Evolutionary conservation across 1,140 invertebrate species (phyloP).

Genomic region (Lepidotrigona ventralis): DNA sequence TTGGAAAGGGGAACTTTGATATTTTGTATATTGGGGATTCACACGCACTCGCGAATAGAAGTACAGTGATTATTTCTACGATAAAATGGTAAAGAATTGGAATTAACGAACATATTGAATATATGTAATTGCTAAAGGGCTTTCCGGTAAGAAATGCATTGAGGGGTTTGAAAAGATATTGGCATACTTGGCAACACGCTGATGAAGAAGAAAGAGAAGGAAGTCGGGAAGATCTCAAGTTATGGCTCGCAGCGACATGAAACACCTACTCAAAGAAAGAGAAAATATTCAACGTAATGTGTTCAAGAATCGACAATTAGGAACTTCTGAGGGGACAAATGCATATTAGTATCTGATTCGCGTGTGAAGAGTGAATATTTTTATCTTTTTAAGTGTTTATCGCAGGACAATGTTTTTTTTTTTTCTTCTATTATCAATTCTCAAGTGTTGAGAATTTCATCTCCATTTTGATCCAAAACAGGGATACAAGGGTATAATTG

Average conservation of each 20-base stretch:
- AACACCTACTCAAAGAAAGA: neutral
- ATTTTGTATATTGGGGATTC: neutral
- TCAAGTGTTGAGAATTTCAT: constrained; percentile 19
- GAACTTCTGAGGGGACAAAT: constrained; percentile 19
- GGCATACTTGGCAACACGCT: neutral
- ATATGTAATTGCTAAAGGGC: neutral
- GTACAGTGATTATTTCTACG: neutral
- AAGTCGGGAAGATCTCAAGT: neutral
- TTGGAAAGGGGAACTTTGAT: neutral
- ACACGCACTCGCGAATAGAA: neutral
- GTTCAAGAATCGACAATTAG: neutral
- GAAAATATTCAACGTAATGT: constrained; percentile 4
- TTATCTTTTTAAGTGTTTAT: constrained; percentile 51
- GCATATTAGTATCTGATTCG: constrained; percentile 12
- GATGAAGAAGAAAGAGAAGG: neutral
- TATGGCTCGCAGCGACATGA: neutral
- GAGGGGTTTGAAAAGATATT: neutral
- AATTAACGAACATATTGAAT: neutral
- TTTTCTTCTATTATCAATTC: constrained; percentile 11
- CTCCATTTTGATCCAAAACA: neutral
- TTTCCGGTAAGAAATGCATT: neutral
- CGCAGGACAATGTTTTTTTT: constrained; percentile 20
- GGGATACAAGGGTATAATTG: constrained; percentile 14
- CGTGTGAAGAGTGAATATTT: constrained; percentile 48
- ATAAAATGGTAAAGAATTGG: constrained; percentile 8